Base-by-base conservation (phyloP, 2,888 invertebrate genomes). In the Synanthedon tipuliformis region DNA sequence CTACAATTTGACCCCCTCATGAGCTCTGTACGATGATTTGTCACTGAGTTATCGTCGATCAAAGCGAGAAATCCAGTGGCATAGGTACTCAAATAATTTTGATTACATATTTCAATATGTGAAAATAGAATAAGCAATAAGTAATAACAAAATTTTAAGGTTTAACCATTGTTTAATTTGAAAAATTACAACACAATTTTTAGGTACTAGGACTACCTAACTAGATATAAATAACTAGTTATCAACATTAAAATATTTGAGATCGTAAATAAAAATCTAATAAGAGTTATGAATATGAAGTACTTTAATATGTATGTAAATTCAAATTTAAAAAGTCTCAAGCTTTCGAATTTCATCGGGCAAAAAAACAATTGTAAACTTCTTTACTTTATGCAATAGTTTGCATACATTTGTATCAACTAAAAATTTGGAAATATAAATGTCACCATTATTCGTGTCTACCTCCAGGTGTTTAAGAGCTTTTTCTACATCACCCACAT, bases 351-450 rank as follows among this genome's bases (percentile, higher is more conserved):
- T 64, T 57, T 75, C 75, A 48, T 79, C 77, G 8, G 61, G 57
- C 50, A 86, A 56, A 59, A 73, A 70, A 1, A 85, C 41, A n/a
- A 71, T 71, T 5, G 72, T 73, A 60, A 87, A 87, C 59, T 79
- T 86, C 48, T 79, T 84, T 0, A 75, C 77, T 54, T 75, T 80
- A 54, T 83, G 71, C 50, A 87, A 61, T 34, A 87, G 57, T 54
- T 73, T 69, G 56, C 84, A 85, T 45, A 86, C 57, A 5, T 64
- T 60, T 10, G 75, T 69, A 53, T 86, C 76, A 1, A 63, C 59
- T 1, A 86, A 69, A 52, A 87, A 79, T 58, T 75, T 83, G 55
- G 72, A 68, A 18, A 87, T 62, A 52, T 81, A 87, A 56, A 87
- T 76, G 49, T 83, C 79, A 3, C 79, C 80, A 54, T 77, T 71